phyloP scores from a whole-genome alignment of 2,888 invertebrate genomes.

The Ophonus ardosiacus region DNA sequence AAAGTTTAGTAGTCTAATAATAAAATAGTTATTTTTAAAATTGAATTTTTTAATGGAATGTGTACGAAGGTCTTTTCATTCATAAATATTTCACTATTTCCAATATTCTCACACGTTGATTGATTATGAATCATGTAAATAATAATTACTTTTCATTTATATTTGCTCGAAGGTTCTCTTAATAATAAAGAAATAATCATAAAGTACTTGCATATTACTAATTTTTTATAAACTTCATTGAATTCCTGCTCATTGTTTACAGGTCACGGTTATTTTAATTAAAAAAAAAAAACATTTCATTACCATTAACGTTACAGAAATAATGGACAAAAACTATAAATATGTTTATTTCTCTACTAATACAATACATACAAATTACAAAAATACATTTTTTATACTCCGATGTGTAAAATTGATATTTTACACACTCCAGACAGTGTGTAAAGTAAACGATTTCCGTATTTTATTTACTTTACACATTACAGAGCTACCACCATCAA shows the following conservation, averaged over 20 bases:
- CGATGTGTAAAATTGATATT: too few relatives aligned
- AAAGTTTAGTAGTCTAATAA: conserved; percentile 11
- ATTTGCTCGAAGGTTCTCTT: background rate
- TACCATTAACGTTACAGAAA: background rate
- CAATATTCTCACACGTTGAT: background rate
- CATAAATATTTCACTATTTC: background rate
- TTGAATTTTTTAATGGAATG: background rate
- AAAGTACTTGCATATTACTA: background rate
- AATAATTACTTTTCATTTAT: background rate
- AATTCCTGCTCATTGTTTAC: background rate
- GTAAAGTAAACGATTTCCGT: too few relatives aligned
- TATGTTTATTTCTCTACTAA: too few relatives aligned
- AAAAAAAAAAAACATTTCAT: background rate
- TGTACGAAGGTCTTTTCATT: conserved; percentile 1
- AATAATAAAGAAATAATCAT: background rate
- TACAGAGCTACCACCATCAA: too few relatives aligned
- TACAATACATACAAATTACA: too few relatives aligned
- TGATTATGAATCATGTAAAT: background rate
- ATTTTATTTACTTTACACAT: too few relatives aligned
- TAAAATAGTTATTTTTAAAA: conserved; percentile 1
- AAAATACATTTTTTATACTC: too few relatives aligned
- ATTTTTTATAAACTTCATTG: background rate
- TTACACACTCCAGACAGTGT: too few relatives aligned
- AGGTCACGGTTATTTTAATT: background rate
- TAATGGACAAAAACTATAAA: too few relatives aligned